A percentile compares a stretch with the other conserved stretches of the same genome.
phyloP scores from a whole-genome alignment of 2,888 invertebrate genomes.

The Drosophila meridiana region DNA sequence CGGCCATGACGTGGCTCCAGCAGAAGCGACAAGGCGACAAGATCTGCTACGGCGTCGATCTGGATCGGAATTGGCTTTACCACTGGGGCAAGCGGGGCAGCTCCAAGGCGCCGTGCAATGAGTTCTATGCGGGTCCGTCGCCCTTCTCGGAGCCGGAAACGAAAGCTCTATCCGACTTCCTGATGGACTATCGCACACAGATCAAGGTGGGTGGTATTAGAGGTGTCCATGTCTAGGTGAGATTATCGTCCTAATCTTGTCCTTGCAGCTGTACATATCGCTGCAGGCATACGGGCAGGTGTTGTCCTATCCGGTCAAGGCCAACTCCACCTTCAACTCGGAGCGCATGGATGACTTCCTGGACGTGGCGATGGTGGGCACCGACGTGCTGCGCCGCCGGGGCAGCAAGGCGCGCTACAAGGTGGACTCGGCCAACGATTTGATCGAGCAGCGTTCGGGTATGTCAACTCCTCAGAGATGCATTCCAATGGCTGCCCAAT shows the following conservation, averaged over 20 bases:
- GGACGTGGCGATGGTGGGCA: constrained; percentile 84
- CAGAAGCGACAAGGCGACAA: constrained; percentile 74
- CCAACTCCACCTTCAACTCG: constrained; percentile 80
- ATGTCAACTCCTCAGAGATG: not conserved
- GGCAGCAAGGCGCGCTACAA: constrained; percentile 83
- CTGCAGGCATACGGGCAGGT: constrained; percentile 90
- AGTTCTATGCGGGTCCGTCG: constrained; percentile 90
- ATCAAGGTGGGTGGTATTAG: constrained; percentile 86
- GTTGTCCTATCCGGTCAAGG: constrained; percentile 87
- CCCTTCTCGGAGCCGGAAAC: constrained; percentile 93
- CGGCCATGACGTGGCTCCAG: constrained; percentile 84
- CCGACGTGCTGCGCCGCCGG: constrained; percentile 81
- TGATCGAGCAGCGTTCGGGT: constrained; percentile 83
- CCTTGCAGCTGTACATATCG: constrained; percentile 86
- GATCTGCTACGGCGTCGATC: constrained; percentile 90
- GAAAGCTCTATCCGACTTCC: constrained; percentile 88
- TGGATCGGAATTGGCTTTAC: constrained; percentile 92
- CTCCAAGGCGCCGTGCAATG: constrained; percentile 90
- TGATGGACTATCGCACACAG: constrained; percentile 87
- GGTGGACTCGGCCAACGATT: constrained; percentile 83
- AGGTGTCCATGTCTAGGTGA: no score
- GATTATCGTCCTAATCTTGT: not conserved
- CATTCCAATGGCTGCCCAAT: not conserved
- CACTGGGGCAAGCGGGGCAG: constrained; percentile 90
- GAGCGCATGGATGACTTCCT: constrained; percentile 83